These are phyloP conservation scores for Chondrosia reniformis DNA, from an alignment of 37 sponge, comb jelly and placozoan genomes.

Conservation along the genomic window DNA sequence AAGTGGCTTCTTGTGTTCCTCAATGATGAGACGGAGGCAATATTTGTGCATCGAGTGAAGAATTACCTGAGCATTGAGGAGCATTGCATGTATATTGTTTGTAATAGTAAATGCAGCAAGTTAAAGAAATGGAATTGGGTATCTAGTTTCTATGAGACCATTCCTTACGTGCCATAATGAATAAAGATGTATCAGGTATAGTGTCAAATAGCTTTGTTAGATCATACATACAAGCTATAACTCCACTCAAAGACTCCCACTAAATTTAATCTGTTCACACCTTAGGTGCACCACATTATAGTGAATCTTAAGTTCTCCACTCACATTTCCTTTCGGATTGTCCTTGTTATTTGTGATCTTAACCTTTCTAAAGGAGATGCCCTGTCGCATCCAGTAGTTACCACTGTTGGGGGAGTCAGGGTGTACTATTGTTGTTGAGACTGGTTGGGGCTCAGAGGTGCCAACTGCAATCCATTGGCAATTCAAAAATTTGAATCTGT, in stretches of 20 bases:
- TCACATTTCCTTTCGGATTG: slow-evolving; percentile 67
- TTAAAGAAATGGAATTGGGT: no score
- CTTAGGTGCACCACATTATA: no score
- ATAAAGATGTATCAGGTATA: no score
- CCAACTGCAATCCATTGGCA: slow-evolving; percentile 79
- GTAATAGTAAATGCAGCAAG: no score
- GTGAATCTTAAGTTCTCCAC: no score
- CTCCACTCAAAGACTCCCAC: no score
- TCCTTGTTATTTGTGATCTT: slow-evolving; percentile 76
- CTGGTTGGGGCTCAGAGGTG: slow-evolving; percentile 65
- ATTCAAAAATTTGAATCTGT: slow-evolving; percentile 88
- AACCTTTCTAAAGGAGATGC: slow-evolving; percentile 49
- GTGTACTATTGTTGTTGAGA: slow-evolving; percentile 29
- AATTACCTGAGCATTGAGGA: slow-evolving; percentile 32
- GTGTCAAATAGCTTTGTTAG: no score
- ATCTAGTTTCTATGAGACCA: no score
- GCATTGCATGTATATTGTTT: no score
- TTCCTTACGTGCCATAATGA: no score
- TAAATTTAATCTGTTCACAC: no score
- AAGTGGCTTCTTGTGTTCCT: slow-evolving; percentile 45
- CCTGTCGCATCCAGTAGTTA: slow-evolving; percentile 52
- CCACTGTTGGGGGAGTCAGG: slow-evolving; percentile 69
- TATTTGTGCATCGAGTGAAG: slow-evolving; percentile 87
- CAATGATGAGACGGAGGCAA: slow-evolving; percentile 47
- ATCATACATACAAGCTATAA: no score